Evolutionary conservation across 2,888 invertebrate genomes (phyloP).

Genomic region (Pantelozetes paolii): DNA sequence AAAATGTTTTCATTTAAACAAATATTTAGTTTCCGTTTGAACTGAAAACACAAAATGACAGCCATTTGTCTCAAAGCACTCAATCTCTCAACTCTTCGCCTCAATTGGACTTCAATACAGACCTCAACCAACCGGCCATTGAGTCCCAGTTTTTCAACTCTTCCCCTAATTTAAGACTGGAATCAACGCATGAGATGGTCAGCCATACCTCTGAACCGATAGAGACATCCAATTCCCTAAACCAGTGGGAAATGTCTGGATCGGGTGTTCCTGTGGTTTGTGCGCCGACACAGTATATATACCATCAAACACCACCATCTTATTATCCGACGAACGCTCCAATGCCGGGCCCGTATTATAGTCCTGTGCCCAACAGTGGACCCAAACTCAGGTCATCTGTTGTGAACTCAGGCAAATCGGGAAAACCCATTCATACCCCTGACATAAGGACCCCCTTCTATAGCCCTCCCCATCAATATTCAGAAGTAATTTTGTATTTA

Average conservation of each 20-base stretch:
- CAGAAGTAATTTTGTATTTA: constrained; percentile 12
- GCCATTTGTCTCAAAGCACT: too few species aligned
- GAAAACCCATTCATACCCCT: constrained; percentile 13
- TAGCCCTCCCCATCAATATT: constrained; percentile 2
- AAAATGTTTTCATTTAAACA: constrained; percentile 36
- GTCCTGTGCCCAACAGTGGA: background rate
- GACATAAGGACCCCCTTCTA: constrained; percentile 18
- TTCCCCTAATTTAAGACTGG: background rate
- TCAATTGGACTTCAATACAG: background rate
- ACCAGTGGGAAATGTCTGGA: background rate
- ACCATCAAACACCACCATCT: constrained; percentile 12
- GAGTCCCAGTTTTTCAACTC: background rate
- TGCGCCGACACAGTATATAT: constrained; percentile 8
- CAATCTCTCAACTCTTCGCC: background rate
- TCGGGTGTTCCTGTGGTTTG: constrained; percentile 19
- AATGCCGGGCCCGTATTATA: background rate
- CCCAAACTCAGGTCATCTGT: background rate
- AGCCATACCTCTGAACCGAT: constrained; percentile 5
- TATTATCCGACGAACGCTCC: constrained; percentile 1
- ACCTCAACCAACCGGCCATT: background rate
- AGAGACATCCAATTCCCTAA: background rate
- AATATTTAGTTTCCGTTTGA: constrained; percentile 37
- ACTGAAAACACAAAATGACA: background rate
- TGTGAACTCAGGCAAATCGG: background rate
- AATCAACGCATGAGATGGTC: constrained; percentile 4